Conservation (phyloP, 2,888 invertebrate genomes). For the Andrena chrysosceles region DNA sequence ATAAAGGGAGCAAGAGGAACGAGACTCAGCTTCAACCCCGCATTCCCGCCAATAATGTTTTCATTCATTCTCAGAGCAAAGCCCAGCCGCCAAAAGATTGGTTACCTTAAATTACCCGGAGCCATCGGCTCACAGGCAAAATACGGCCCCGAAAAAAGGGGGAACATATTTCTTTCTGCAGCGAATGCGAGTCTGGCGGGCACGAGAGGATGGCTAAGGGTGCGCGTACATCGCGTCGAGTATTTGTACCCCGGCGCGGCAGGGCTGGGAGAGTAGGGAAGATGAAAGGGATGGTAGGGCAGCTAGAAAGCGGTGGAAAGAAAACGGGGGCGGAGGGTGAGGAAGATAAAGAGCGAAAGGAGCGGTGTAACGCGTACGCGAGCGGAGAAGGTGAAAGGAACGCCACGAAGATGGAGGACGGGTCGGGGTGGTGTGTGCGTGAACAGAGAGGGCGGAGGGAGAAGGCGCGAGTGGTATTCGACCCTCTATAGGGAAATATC, state of each 20-base stretch:
- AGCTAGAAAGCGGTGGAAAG: slow-evolving; percentile 29
- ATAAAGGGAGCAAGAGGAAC: no score
- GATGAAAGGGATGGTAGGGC: slow-evolving; percentile 37
- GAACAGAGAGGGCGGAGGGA: slow-evolving; percentile 25
- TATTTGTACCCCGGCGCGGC: slow-evolving; percentile 31
- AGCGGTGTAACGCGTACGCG: slow-evolving; percentile 41
- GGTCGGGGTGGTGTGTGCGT: slow-evolving; percentile 8
- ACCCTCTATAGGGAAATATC: slow-evolving; percentile 84
- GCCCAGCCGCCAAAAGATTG: no score
- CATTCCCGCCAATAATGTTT: no score
- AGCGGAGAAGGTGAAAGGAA: slow-evolving; percentile 24
- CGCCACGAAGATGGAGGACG: slow-evolving; percentile 23
- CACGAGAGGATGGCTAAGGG: background rate
- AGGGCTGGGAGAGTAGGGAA: background rate
- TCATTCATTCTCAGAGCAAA: no score
- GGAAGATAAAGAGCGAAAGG: slow-evolving; percentile 36
- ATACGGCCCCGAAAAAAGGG: background rate
- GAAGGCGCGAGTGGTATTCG: slow-evolving; percentile 74
- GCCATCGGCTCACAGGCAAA: background rate
- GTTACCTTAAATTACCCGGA: background rate
- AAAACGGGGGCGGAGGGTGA: slow-evolving; percentile 29
- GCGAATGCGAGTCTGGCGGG: background rate
- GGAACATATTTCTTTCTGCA: background rate
- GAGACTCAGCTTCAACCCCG: no score
- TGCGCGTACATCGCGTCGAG: slow-evolving; percentile 30